phyloP scores from a whole-genome alignment of 2,888 invertebrate genomes.

The Cantharis rustica region DNA sequence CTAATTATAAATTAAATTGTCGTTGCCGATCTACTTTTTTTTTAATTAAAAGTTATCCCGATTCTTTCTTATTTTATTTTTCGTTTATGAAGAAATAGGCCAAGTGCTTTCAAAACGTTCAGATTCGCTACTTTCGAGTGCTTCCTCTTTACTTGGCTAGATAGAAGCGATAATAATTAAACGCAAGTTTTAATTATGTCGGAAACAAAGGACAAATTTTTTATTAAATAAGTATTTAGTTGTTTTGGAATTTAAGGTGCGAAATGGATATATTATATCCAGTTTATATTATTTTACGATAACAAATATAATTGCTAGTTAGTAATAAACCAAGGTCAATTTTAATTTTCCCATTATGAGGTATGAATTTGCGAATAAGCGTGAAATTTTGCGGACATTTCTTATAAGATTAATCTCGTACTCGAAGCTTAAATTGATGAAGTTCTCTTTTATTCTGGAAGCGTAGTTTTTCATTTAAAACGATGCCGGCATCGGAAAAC shows the following conservation, averaged over 20 bases:
- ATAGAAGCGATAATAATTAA: not conserved
- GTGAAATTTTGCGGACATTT: not conserved
- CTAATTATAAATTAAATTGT: not conserved
- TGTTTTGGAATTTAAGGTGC: not conserved
- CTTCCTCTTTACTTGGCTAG: not conserved
- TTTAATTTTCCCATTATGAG: not conserved
- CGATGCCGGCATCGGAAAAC: not conserved
- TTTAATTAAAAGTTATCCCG: not conserved
- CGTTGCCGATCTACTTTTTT: too few species aligned
- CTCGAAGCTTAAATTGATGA: not conserved
- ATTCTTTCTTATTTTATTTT: not conserved
- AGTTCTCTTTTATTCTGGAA: not conserved
- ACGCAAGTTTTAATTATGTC: not conserved
- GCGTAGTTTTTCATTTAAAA: not conserved
- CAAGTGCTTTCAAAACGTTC: not conserved
- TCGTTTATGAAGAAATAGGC: not conserved
- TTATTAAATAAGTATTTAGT: not conserved
- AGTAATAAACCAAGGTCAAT: not conserved
- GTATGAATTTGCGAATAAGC: not conserved
- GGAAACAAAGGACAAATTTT: not conserved
- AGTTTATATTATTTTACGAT: not conserved
- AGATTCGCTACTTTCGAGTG: not conserved
- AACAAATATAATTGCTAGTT: not conserved
- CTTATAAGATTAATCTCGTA: not conserved
- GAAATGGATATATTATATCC: not conserved